Evolutionary conservation across 2,113 vertebrate genomes (phyloP).

Genomic region (Neodontobutis hainanensis): DNA sequence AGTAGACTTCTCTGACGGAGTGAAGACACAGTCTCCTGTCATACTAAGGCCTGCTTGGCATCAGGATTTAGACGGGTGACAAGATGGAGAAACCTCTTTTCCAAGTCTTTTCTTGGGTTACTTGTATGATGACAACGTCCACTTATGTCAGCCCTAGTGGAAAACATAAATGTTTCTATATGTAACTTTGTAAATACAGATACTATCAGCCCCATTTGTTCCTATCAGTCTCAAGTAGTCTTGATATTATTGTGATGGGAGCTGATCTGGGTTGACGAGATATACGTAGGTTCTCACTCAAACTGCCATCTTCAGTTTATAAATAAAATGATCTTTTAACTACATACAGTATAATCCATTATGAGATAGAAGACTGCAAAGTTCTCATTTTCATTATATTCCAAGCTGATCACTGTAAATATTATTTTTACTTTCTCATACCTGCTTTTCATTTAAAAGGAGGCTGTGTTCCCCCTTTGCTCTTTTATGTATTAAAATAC

Average conservation of each 20-base stretch:
- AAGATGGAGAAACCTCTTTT: no score
- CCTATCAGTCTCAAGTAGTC: no score
- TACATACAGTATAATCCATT: no score
- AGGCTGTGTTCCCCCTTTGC: neutral
- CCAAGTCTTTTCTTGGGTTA: neutral
- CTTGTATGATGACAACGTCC: constrained; percentile 3
- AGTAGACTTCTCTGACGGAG: constrained; percentile 20
- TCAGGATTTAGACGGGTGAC: no score
- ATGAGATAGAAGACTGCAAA: no score
- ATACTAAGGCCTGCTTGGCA: neutral
- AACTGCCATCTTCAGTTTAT: no score
- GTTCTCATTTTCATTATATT: no score
- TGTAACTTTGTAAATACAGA: neutral
- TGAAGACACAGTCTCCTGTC: constrained; percentile 22
- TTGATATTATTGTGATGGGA: no score
- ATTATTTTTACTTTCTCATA: neutral
- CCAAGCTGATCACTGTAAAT: no score
- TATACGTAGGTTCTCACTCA: no score
- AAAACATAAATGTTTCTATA: neutral
- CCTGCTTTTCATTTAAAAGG: neutral
- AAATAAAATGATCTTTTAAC: no score
- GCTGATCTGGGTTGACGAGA: no score
- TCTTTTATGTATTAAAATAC: neutral
- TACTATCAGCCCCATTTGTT: neutral
- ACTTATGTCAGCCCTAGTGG: neutral